These are phyloP conservation scores for Hirtodrosophila histrioides DNA, from an alignment of 2,888 invertebrate genomes.

Conservation along the genomic window DNA sequence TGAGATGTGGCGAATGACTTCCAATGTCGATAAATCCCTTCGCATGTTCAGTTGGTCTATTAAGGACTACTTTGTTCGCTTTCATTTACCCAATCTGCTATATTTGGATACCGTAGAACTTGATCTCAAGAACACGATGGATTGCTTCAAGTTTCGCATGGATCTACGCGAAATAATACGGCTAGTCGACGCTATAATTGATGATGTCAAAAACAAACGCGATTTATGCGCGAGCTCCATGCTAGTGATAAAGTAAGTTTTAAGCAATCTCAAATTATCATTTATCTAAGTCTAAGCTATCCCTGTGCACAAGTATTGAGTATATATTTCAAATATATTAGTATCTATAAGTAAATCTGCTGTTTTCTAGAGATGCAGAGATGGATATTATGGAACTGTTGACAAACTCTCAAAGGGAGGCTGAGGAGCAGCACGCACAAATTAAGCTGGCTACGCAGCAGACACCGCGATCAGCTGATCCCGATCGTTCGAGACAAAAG, in stretches of 20 bases:
- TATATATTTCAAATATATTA: too few species aligned
- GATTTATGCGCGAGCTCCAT: constrained; percentile 25
- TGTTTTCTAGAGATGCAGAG: constrained; percentile 16
- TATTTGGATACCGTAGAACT: constrained; percentile 49
- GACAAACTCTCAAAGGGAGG: constrained; percentile 4
- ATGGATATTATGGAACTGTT: constrained; percentile 11
- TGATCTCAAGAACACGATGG: constrained; percentile 29
- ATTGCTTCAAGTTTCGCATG: constrained; percentile 45
- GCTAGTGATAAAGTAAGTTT: not conserved
- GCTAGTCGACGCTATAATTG: constrained; percentile 25
- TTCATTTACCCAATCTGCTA: constrained; percentile 16
- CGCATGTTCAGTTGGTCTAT: constrained; percentile 56
- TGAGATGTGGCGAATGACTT: not conserved
- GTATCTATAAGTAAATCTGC: too few species aligned
- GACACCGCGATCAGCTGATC: constrained; percentile 15
- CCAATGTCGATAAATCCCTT: constrained; percentile 5
- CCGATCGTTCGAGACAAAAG: not conserved
- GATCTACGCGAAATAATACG: constrained; percentile 45
- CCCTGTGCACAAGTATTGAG: too few species aligned
- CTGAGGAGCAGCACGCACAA: constrained; percentile 2
- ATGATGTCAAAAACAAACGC: constrained; percentile 8
- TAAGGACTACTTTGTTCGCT: constrained; percentile 38
- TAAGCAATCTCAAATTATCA: too few species aligned
- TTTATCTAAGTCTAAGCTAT: too few species aligned
- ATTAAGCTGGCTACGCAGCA: not conserved